These are phyloP conservation scores for Corythaeola cristata DNA, from an alignment of 2,113 vertebrate genomes.

Conservation along the genomic window DNA sequence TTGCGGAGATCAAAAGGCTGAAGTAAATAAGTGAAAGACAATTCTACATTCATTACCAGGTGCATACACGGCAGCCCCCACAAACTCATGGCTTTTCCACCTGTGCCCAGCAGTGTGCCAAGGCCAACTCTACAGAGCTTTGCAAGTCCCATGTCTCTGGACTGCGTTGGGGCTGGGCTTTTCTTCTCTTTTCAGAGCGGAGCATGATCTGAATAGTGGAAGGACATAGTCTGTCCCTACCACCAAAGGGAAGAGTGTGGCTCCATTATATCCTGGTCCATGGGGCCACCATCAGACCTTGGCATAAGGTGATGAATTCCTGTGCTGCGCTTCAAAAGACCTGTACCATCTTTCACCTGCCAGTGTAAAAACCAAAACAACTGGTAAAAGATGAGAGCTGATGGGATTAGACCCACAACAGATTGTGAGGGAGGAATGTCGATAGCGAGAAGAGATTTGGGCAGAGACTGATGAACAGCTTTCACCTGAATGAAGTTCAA, in stretches of 20 bases:
- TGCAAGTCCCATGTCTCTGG: neutral
- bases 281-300: neutral
- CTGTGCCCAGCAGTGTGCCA: neutral
- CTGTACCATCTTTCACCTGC: neutral
- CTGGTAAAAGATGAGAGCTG: neutral
- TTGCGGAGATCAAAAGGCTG: neutral
- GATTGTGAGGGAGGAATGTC: neutral
- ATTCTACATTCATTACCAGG: neutral
- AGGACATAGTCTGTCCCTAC: neutral
- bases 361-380: neutral
- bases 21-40: slow-evolving; percentile 2
- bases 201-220: neutral
- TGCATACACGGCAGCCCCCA: neutral
- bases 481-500: neutral
- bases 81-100: neutral
- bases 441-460: neutral
- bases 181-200: neutral
- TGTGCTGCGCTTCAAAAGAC: neutral
- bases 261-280: neutral
- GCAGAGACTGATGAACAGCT: neutral
- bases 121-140: neutral
- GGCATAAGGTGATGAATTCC: neutral
- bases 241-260: neutral
- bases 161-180: neutral
- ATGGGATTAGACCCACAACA: neutral